Base-by-base conservation (phyloP, 1,140 invertebrate genomes). In the Philotrypesis tridentata region DNA sequence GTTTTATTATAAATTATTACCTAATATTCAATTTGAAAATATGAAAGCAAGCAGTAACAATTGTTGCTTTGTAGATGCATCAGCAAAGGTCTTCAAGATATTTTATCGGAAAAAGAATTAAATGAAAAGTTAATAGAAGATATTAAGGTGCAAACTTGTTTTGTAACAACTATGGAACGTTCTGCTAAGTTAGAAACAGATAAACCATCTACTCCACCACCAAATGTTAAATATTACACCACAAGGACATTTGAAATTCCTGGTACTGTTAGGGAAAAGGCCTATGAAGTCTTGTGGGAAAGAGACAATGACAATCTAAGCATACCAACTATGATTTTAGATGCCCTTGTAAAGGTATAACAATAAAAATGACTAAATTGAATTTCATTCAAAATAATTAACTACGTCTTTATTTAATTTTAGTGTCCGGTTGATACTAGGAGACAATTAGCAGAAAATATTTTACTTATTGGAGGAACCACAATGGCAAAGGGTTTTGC, bases 391-490 rank as follows among this genome's bases (percentile, higher is more conserved):
- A 40, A 67, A 33, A 31, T 31, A 65, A 33, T 75, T 67, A 37
- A 37, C 21, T 21, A 79, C 48, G 63, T 37, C 17, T 55, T 75
- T 9, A 78, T 74, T 74, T 79, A 31, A 85, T 92, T 93, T 60
- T 86, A 96, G 94, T 96, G 96, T 90, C 95, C 95, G 0, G 92
- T 97, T 63, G 97, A 98, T 90, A 94, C 94, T 27, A 92, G 97
- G 48, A 92, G 92, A 55, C 88, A 92, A 25, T 91, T 98, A 43
- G 95, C 96, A 1, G 95, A 96, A 88, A 98, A 97, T 89, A 95
- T 98, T 84, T 89, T 98, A 29, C 88, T 98, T 0, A 94, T 96
- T 78, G 97, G 97, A 65, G 97, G 97, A 17, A 97, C 96, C 8
- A 89, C 94, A 0, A 96, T 97, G 94, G 88, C 96, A 21, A 94